Evolutionary conservation across 2,888 invertebrate species (phyloP).

Genomic region (Disparrhopalites patrizii): DNA sequence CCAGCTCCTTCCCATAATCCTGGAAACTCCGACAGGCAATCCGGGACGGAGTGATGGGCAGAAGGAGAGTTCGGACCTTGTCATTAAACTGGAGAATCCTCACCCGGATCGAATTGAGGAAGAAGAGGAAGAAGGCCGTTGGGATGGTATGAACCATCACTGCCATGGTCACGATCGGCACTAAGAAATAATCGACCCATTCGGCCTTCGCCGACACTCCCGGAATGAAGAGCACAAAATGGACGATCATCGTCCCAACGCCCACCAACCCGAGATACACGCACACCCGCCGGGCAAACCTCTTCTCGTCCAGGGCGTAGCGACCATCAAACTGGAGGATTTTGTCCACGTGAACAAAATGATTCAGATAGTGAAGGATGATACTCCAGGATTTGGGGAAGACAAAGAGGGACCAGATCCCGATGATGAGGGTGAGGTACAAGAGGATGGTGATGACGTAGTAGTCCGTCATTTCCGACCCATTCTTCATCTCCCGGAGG

Average conservation of each 20-base stretch:
- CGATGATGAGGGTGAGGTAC: conserved; percentile 34
- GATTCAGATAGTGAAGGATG: conserved; percentile 34
- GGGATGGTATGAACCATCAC: conserved; percentile 29
- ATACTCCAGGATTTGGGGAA: conserved; percentile 35
- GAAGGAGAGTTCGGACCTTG: conserved; percentile 29
- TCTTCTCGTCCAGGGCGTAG: conserved; percentile 25
- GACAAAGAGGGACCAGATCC: conserved; percentile 39
- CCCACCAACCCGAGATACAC: conserved; percentile 12
- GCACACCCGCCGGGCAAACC: conserved; percentile 28
- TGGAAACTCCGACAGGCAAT: conserved; percentile 31
- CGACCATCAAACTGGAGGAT: conserved; percentile 40
- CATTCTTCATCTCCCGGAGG: conserved; percentile 7
- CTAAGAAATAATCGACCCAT: conserved; percentile 34
- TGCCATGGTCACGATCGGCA: conserved; percentile 29
- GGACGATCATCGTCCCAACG: conserved; percentile 20
- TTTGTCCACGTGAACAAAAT: conserved; percentile 40
- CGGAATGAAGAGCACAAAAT: conserved; percentile 27
- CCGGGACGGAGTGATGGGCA: conserved; percentile 34
- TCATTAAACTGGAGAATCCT: conserved; percentile 41
- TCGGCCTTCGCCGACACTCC: conserved; percentile 18
- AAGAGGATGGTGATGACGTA: conserved; percentile 32
- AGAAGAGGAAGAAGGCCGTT: conserved; percentile 38
- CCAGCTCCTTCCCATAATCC: conserved; percentile 42
- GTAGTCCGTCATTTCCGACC: conserved; percentile 32
- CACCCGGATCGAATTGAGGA: conserved; percentile 36